phyloP scores from a whole-genome alignment of 2,888 invertebrate genomes.

The Asteroscopus sphinx region DNA sequence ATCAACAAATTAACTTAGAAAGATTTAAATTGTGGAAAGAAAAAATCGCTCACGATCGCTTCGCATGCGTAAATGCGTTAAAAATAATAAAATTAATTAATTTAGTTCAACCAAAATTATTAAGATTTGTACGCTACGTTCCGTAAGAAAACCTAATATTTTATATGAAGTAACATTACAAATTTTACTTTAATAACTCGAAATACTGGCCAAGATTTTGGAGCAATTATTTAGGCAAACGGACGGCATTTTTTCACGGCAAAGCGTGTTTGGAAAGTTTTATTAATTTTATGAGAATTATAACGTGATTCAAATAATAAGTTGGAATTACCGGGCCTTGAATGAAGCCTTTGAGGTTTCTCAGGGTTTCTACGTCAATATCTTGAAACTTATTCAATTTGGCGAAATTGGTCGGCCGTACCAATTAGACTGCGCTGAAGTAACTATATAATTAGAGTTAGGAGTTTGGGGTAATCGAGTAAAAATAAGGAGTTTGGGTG shows the following conservation, averaged over 20 bases:
- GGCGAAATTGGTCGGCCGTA: constrained; percentile 63
- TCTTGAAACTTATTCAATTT: constrained; percentile 78
- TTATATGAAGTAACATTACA: constrained; percentile 9
- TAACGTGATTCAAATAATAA: constrained; percentile 73
- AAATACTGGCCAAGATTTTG: constrained; percentile 13
- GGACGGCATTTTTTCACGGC: constrained; percentile 47
- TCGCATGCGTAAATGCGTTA: too few species aligned
- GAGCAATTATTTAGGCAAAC: constrained; percentile 35
- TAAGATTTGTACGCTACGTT: background rate
- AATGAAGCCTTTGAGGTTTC: constrained; percentile 62
- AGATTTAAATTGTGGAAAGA: too few species aligned
- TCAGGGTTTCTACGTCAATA: constrained; percentile 63
- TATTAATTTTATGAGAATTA: constrained; percentile 62
- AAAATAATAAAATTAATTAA: too few species aligned
- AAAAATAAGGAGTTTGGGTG: constrained; percentile 21
- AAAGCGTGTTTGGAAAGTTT: constrained; percentile 49
- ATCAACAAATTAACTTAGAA: background rate
- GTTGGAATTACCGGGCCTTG: constrained; percentile 62
- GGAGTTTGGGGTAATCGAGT: constrained; percentile 20
- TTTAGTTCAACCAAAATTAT: background rate
- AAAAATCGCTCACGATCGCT: too few species aligned
- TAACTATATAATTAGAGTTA: constrained; percentile 30
- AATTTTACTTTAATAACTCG: constrained; percentile 5
- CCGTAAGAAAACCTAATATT: background rate
- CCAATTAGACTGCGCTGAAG: constrained; percentile 55